phyloP scores from a whole-genome alignment of 2,797 vertebrate genomes.

The Holocentrus rufus region DNA sequence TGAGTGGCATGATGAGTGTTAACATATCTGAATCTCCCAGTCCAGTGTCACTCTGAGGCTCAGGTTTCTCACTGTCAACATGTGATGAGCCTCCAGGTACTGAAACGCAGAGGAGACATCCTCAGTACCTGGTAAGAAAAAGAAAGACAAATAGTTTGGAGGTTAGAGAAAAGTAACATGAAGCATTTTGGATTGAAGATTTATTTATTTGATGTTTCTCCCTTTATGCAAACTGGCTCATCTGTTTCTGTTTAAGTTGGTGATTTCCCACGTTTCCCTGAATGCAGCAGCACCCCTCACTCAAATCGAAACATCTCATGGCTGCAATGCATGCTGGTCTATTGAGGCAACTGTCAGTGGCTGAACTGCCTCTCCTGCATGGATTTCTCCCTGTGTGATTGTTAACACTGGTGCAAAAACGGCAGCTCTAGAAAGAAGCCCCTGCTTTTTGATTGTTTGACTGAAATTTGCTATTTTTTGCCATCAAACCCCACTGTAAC shows the following conservation, averaged over 20 bases:
- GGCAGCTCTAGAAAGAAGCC: no score
- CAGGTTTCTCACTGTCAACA: conserved; percentile 69
- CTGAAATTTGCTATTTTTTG: no score
- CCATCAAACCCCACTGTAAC: no score
- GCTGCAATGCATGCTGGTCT: no score
- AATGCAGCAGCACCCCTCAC: no score
- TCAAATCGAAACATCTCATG: no score
- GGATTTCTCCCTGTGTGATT: neutral
- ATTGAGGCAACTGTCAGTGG: no score
- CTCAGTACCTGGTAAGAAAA: conserved; percentile 54
- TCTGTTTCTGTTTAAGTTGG: neutral
- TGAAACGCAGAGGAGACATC: conserved; percentile 52
- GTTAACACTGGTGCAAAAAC: no score
- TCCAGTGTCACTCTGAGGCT: conserved; percentile 65
- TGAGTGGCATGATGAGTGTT: neutral
- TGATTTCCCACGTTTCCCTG: neutral
- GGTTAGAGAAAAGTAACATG: neutral
- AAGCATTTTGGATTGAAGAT: neutral
- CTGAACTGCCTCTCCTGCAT: neutral
- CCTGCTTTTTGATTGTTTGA: no score
- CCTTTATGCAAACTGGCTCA: no score
- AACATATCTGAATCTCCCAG: conserved; percentile 77
- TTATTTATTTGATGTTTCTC: neutral
- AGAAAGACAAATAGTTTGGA: neutral
- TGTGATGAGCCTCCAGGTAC: conserved; percentile 47